Base-by-base conservation (phyloP, 2,888 invertebrate species). In the Ophonus ardosiacus region DNA sequence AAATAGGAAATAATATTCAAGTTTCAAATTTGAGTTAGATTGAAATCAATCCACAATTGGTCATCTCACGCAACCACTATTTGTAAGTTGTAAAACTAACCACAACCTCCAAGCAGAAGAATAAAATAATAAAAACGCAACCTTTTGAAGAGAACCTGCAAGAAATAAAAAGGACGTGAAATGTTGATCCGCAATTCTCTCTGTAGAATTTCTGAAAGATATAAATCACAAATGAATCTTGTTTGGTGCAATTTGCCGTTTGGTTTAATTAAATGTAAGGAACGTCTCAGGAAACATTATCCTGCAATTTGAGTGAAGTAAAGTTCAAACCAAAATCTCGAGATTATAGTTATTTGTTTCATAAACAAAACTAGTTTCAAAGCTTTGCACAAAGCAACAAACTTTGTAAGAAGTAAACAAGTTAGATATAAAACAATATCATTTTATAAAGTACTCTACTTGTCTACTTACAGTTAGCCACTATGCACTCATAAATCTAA, bases 361-460 rank as follows among this genome's bases (percentile, higher is more conserved):
- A 68, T 38, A 68, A 68, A 68, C 68, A 68, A 68, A 68, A 38
- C 68, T 68, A 68, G 1, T 68, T 15, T n/a, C n/a, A 68, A 31
- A 63, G 63, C 63, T 63, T 63, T 63, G 24, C 21, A 10, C 21
- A 63, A 63, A 8, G 6, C 13, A 63, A 24, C 10, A 40, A 38
- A 68, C 38, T 68, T 68, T 3, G 10, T n/a, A n/a, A 68, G 68
- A 4, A 24, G 68, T 31, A 31, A 68, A 68, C 63, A 63, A 21
- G 7, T 68, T 38, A 68, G 68, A 68, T 31, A 31, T 68, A 68
- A 68, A 68, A 68, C 68, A 68, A 68, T 68, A 68, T 68, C 38
- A 6, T 68, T 68, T 38, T 38, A 68, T 38, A 38, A 68, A 31
- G 38, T 68, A 68, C 15, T 38, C n/a, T 59, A 59, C 59, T 59